phyloP scores from a whole-genome alignment of 2,797 vertebrate genomes.

The Sebastolobus altivelis region DNA sequence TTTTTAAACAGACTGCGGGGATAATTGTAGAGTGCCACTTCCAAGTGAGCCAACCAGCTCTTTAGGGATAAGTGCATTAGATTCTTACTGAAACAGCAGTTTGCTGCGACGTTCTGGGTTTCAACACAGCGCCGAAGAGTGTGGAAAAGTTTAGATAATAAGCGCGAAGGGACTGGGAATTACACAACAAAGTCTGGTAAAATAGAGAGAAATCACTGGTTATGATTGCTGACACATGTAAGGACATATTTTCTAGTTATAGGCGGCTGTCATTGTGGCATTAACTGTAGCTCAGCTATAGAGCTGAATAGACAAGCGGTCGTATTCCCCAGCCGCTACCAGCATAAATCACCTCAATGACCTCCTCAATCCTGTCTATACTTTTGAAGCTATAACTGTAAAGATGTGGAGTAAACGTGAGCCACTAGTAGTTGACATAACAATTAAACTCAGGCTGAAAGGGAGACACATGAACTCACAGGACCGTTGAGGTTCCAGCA shows the following conservation, averaged over 20 bases:
- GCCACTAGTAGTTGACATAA: not conserved
- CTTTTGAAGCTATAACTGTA: not conserved
- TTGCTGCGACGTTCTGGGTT: slow-evolving; percentile 16
- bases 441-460: not conserved
- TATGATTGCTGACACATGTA: slow-evolving; percentile 29
- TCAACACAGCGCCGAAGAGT: slow-evolving; percentile 6
- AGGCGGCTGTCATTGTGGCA: not conserved
- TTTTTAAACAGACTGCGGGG: slow-evolving; percentile 14
- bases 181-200: not conserved
- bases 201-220: slow-evolving; percentile 16
- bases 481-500: not conserved
- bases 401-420: not conserved
- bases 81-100: slow-evolving; percentile 46
- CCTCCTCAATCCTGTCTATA: not conserved
- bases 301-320: not conserved
- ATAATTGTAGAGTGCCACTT: slow-evolving; percentile 33
- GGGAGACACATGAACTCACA: not conserved
- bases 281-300: slow-evolving; percentile 2
- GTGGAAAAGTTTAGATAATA: slow-evolving; percentile 39
- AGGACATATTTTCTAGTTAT: slow-evolving; percentile 20
- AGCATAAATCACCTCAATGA: slow-evolving; percentile 2
- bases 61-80: slow-evolving; percentile 3
- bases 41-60: slow-evolving; percentile 5
- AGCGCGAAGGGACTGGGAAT: slow-evolving; percentile 20
- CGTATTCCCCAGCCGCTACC: not conserved